Base-by-base conservation (phyloP, 2,888 invertebrate species). In the Amphipyra berbera region DNA sequence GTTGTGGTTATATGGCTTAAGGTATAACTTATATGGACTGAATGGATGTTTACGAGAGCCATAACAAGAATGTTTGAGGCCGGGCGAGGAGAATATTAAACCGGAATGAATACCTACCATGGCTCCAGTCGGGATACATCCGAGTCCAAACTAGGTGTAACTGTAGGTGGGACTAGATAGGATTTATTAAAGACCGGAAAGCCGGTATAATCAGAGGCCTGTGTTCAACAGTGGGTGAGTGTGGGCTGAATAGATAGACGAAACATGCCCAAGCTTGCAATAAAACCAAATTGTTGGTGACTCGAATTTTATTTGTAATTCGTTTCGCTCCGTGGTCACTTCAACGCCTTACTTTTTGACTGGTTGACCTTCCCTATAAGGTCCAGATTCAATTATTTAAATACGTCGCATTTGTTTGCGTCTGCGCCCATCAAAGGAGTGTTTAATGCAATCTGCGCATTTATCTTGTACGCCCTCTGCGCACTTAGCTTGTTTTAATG, bases 361-460 rank as follows among this genome's bases (percentile, higher is more conserved):
- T 71, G 37, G 67, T 58, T 62, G 50, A 56, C 71, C 68, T 73
- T 58, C 76, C 59, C 57, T 63, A 64, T 63, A 72, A 55, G 76
- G 76, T 64, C 45, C 45, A 69, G 56, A 76, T 67, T 64, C 70
- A 61, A 64, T 76, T 73, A 73, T 65, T 65, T 60, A 60, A 65
- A 69, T 64, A 40, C 12, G 30, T 37, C 38, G 53, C 46, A 42
- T 71, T 71, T 71, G 72, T 68, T 56, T 68, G 59, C 45, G 47
- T 68, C 45, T 56, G 68, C 57, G 27, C 15, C 75, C 73, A 71
- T 78, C 71, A 73, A 76, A 78, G 73, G 78, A 68, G 56, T 59
- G 70, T 66, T 73, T 67, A 76, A 67, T 70, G 74, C 65, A 68
- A 68, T 73, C 62, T 60, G 40, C 45, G 56, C 65, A 61, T 66